Percentiles rank a stretch among this genome's conserved stretches.
Evolutionary conservation across 1,140 invertebrate species (phyloP).

Genomic region (Reticulitermes speratus): DNA sequence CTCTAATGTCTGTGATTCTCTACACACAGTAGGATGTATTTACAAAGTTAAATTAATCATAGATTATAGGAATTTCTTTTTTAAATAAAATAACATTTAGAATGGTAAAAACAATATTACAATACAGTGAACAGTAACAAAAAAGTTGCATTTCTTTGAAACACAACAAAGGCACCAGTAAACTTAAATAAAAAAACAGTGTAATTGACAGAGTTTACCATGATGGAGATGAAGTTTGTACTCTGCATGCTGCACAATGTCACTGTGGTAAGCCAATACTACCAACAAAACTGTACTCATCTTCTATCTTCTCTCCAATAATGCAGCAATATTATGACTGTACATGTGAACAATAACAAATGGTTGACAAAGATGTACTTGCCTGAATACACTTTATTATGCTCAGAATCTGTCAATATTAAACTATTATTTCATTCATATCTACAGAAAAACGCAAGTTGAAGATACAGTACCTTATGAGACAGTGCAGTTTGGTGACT

Average conservation of each 20-base stretch:
- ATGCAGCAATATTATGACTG: conserved; percentile 10
- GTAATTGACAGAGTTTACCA: conserved; percentile 9
- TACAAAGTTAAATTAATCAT: conserved; percentile 1
- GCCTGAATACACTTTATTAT: not conserved
- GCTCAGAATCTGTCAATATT: not conserved
- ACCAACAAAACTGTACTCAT: not conserved
- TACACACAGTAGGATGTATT: not conserved
- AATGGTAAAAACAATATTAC: conserved; percentile 15
- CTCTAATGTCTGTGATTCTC: not conserved
- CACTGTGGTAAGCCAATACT: not conserved
- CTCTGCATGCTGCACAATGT: conserved; percentile 8
- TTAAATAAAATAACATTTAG: conserved; percentile 2
- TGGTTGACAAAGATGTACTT: not conserved
- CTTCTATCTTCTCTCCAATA: not conserved
- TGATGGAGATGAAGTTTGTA: not conserved
- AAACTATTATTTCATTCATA: too few species aligned
- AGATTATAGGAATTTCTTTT: not conserved
- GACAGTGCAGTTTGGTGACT: too few species aligned
- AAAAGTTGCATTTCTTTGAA: conserved; percentile 19
- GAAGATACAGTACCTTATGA: too few species aligned
- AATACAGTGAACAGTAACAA: not conserved
- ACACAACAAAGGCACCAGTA: conserved; percentile 5
- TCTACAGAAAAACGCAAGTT: too few species aligned
- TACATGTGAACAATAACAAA: not conserved
- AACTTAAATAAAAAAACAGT: not conserved